Conservation (phyloP, 2,797 vertebrate genomes). For the Scleropages formosus region DNA sequence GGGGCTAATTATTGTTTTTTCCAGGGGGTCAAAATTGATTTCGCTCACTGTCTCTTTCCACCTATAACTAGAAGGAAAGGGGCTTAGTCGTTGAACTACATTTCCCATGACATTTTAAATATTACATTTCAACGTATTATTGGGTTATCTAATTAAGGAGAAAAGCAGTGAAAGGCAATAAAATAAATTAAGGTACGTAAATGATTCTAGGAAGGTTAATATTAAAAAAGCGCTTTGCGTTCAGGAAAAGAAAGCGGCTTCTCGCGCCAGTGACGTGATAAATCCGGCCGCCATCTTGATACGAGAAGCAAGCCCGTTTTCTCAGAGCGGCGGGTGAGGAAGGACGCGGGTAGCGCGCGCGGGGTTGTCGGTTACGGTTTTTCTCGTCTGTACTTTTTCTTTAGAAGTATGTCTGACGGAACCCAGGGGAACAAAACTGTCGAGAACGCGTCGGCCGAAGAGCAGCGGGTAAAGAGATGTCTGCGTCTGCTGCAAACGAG, state of each 20-base stretch:
- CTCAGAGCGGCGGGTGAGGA: background rate
- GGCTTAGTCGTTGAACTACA: constrained; percentile 2
- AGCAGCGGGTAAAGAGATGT: constrained; percentile 76
- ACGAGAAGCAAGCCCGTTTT: constrained; percentile 40
- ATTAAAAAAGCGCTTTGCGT: background rate
- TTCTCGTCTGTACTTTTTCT: background rate
- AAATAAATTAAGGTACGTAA: background rate
- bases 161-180: too few relatives aligned
- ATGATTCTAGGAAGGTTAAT: constrained; percentile 3
- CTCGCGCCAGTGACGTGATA: constrained; percentile 46
- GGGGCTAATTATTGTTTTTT: too few relatives aligned
- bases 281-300: constrained; percentile 58
- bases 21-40: too few relatives aligned
- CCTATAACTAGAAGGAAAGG: background rate
- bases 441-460: constrained; percentile 67
- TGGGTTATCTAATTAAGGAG: too few relatives aligned
- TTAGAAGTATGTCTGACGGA: constrained; percentile 76
- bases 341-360: constrained; percentile 25
- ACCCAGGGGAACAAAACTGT: constrained; percentile 59
- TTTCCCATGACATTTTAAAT: background rate
- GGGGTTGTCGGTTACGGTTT: background rate
- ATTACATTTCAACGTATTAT: background rate
- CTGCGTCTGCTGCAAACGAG: background rate
- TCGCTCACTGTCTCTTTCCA: too few relatives aligned
- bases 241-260: background rate